Percentiles rank a stretch among this genome's conserved stretches.
These are phyloP conservation scores for Lepus americanus DNA, from an alignment of 2,113 vertebrate species.

Conservation along the genomic window DNA sequence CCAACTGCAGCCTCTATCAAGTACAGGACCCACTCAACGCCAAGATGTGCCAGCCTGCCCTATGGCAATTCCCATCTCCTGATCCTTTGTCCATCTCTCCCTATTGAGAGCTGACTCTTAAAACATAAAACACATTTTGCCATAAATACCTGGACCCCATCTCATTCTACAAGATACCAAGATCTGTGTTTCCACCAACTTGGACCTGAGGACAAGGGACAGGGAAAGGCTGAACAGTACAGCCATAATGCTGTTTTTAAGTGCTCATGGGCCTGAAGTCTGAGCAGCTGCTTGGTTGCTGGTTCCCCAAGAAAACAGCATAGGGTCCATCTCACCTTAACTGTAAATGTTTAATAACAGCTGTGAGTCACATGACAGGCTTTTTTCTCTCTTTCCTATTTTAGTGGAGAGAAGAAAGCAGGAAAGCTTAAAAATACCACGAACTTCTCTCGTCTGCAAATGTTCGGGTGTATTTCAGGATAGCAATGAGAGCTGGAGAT, in stretches of 20 bases:
- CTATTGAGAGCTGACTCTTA: not conserved
- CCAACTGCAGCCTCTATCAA: not conserved
- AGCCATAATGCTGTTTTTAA: slow-evolving; percentile 17
- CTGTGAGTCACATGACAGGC: not conserved
- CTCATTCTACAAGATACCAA: not conserved
- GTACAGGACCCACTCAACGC: not conserved
- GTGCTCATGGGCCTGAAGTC: not conserved
- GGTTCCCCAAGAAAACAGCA: not conserved
- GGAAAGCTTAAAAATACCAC: slow-evolving; percentile 41
- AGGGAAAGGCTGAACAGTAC: not conserved
- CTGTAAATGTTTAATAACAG: slow-evolving; percentile 7
- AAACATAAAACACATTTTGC: slow-evolving; percentile 7
- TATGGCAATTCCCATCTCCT: not conserved
- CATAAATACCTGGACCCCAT: not conserved
- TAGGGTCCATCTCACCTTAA: not conserved
- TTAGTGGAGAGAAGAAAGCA: not conserved
- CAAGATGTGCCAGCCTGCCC: not conserved
- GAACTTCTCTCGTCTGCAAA: slow-evolving; percentile 11
- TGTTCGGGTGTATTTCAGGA: not conserved
- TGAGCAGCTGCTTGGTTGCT: not conserved
- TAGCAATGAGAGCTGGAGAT: not conserved
- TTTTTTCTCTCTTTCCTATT: slow-evolving; percentile 1
- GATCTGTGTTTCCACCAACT: slow-evolving; percentile 18
- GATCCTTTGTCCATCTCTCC: not conserved
- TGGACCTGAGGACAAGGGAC: not conserved